A percentile compares a stretch with the other conserved stretches of the same genome.
Conservation (phyloP, 2,888 invertebrate species). For the Hypolimnas misippus region DNA sequence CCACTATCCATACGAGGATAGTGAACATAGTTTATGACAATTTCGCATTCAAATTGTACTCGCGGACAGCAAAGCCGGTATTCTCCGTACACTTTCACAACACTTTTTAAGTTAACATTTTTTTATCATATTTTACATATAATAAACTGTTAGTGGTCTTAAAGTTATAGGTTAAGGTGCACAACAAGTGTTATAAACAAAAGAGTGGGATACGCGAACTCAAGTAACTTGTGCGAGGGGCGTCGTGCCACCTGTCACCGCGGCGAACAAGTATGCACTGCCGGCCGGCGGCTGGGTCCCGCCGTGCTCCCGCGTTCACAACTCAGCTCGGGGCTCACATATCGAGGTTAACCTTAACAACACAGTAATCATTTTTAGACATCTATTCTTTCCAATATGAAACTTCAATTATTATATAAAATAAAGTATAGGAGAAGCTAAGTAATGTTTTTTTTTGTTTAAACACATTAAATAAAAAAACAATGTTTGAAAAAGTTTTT, state of each 20-base stretch:
- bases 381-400: neutral
- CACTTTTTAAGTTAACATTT: constrained; percentile 70
- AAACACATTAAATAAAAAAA: too few species aligned
- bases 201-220: constrained; percentile 72
- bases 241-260: constrained; percentile 75
- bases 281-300: constrained; percentile 57
- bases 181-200: constrained; percentile 77
- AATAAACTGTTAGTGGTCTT: constrained; percentile 34
- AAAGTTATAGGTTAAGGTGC: constrained; percentile 48
- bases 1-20: constrained; percentile 61
- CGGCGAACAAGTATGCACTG: constrained; percentile 77
- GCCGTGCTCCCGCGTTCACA: constrained; percentile 56
- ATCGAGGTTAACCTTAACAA: constrained; percentile 11
- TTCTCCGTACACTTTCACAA: constrained; percentile 72
- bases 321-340: constrained; percentile 42
- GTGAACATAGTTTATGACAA: constrained; percentile 67
- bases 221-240: constrained; percentile 60
- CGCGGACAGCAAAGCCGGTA: constrained; percentile 70
- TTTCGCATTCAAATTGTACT: constrained; percentile 77
- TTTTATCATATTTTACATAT: constrained; percentile 14
- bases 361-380: neutral
- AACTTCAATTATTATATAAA: too few species aligned
- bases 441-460: too few species aligned
- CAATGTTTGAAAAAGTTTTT: constrained; percentile 11
- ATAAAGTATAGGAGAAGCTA: too few species aligned